These are phyloP conservation scores for Mobula hypostoma DNA, from an alignment of 2,113 vertebrate species.

Conservation along the genomic window DNA sequence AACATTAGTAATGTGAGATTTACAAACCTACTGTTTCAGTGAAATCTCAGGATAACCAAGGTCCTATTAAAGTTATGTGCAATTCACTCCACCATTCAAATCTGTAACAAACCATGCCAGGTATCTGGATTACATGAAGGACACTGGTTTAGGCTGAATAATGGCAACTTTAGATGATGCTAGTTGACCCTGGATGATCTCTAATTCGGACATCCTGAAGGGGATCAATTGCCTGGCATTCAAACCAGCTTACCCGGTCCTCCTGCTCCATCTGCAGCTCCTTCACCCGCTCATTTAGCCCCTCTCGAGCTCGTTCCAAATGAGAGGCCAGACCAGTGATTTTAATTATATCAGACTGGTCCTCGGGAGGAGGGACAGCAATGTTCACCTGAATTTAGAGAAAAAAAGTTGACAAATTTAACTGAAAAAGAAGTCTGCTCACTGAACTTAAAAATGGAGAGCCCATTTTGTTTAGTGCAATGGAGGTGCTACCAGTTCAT, in stretches of 20 bases:
- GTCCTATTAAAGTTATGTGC: not conserved
- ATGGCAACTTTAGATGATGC: not conserved
- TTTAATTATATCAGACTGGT: constrained; percentile 82
- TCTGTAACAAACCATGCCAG: not conserved
- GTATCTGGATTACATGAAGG: not conserved
- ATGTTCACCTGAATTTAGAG: constrained; percentile 80
- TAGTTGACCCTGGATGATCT: too few species aligned
- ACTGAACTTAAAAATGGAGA: not conserved
- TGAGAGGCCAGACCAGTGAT: constrained; percentile 81
- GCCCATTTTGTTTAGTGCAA: not conserved
- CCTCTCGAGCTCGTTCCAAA: constrained; percentile 82
- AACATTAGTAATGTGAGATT: not conserved
- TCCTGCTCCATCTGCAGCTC: constrained; percentile 92
- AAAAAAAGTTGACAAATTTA: not conserved
- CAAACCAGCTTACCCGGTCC: constrained; percentile 71
- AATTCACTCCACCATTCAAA: not conserved
- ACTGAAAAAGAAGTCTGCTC: too few species aligned
- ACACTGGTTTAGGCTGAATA: not conserved
- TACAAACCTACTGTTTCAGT: not conserved
- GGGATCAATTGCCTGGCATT: not conserved
- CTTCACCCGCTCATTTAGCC: constrained; percentile 83
- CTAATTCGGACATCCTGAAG: not conserved
- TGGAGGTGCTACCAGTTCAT: not conserved
- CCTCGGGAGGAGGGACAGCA: constrained; percentile 90
- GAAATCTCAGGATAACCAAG: not conserved